These are phyloP conservation scores for Balanococcus diminutus DNA, from an alignment of 2,888 invertebrate genomes.

Conservation along the genomic window DNA sequence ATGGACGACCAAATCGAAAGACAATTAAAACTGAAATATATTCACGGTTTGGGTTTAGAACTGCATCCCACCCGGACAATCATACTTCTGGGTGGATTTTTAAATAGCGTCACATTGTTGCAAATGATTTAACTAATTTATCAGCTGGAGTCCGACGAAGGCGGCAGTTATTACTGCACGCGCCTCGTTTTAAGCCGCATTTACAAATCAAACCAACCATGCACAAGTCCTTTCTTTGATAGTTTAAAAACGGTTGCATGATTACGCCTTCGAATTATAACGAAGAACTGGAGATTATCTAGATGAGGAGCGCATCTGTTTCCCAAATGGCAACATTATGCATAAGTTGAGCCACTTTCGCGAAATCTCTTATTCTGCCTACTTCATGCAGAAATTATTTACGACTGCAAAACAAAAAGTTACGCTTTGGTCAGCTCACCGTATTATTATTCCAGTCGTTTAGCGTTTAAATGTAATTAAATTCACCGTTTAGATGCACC, in stretches of 20 bases:
- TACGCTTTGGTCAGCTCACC: slow-evolving; percentile 11
- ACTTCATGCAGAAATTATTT: slow-evolving; percentile 11
- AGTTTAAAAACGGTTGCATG: slow-evolving; percentile 16
- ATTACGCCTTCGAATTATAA: slow-evolving; percentile 33
- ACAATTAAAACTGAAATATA: neutral
- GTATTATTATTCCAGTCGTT: slow-evolving; percentile 30
- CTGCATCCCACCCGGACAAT: neutral
- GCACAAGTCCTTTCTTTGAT: slow-evolving; percentile 28
- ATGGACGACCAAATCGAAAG: neutral
- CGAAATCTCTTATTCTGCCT: slow-evolving; percentile 26
- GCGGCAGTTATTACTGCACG: neutral
- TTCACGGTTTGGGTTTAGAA: neutral
- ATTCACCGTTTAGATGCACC: slow-evolving; percentile 35
- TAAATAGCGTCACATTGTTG: neutral
- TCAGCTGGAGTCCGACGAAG: neutral
- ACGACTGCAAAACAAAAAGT: slow-evolving; percentile 37
- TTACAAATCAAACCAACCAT: slow-evolving; percentile 25
- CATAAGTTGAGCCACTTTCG: slow-evolving; percentile 32
- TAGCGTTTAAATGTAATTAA: slow-evolving; percentile 38
- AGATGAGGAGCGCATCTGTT: slow-evolving; percentile 35
- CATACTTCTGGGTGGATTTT: neutral
- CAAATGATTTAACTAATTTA: neutral
- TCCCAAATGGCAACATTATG: slow-evolving; percentile 42
- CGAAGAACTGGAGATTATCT: slow-evolving; percentile 25
- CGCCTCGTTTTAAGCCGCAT: slow-evolving; percentile 13